A percentile compares a stretch with the other conserved stretches of the same genome.
Conservation (phyloP, 2,113 vertebrate species). For the Tragelaphus scriptus region DNA sequence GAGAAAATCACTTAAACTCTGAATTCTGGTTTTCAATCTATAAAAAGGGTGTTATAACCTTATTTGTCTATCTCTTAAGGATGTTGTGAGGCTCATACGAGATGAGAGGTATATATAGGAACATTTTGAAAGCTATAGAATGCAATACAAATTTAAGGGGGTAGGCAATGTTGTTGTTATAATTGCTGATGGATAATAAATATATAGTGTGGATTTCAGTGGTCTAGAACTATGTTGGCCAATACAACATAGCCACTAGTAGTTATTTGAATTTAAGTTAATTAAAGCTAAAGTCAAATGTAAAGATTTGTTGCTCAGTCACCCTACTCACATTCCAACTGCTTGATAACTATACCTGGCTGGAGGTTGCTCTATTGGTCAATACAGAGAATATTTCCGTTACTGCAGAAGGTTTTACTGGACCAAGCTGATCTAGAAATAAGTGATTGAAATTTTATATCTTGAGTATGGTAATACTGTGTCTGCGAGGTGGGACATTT, state of each 20-base stretch:
- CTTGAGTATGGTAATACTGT: neutral
- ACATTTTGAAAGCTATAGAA: slow-evolving; percentile 16
- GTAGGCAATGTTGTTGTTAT: neutral
- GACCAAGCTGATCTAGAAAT: neutral
- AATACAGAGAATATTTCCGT: neutral
- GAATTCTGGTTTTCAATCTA: neutral
- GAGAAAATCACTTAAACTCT: neutral
- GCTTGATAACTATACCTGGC: neutral
- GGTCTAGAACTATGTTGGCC: neutral
- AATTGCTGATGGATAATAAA: neutral
- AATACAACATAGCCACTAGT: neutral
- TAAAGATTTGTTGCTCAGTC: neutral
- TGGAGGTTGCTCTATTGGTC: neutral
- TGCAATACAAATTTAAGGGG: neutral
- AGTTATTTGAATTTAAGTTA: neutral
- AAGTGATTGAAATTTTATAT: neutral
- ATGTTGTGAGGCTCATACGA: neutral
- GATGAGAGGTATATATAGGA: neutral
- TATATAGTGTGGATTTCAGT: neutral
- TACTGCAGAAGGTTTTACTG: neutral
- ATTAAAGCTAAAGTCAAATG: neutral
- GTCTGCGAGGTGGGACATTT: neutral
- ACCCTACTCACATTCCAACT: neutral
- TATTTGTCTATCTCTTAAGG: neutral
- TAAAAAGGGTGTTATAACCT: neutral